These are phyloP conservation scores for Trematomus bernacchii DNA, from an alignment of 2,797 vertebrate genomes.

Conservation along the genomic window DNA sequence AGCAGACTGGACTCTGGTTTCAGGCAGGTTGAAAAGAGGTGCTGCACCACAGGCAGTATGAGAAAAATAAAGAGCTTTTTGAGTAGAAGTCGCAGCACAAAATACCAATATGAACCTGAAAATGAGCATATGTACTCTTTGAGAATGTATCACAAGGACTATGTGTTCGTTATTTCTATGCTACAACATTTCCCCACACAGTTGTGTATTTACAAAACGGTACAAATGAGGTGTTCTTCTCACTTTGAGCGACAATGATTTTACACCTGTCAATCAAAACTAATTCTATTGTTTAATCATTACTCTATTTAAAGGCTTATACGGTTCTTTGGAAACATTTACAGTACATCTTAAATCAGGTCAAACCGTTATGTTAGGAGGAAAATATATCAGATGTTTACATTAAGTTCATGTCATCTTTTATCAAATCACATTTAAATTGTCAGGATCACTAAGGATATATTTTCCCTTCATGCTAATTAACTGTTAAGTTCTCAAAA, in stretches of 20 bases:
- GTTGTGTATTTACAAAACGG: neutral
- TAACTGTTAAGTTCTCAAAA: neutral
- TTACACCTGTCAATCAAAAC: conserved; percentile 10
- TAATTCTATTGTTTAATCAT: neutral
- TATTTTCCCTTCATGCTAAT: conserved; percentile 3
- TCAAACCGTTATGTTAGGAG: neutral
- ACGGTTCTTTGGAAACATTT: neutral
- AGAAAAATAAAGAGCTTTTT: too few species aligned
- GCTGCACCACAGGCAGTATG: too few species aligned
- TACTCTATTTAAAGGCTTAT: neutral
- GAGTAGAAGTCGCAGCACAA: too few species aligned
- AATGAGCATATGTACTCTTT: neutral
- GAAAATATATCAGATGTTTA: neutral
- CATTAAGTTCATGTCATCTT: neutral
- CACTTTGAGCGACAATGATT: neutral
- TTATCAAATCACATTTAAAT: neutral
- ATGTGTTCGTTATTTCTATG: neutral
- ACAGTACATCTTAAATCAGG: neutral
- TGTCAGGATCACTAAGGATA: neutral
- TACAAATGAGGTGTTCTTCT: neutral
- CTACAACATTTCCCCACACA: neutral
- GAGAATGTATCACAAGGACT: neutral
- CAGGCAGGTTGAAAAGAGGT: too few species aligned
- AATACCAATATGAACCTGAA: too few species aligned
- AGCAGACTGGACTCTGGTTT: too few species aligned